A percentile compares a stretch with the other conserved stretches of the same genome.
These are phyloP conservation scores for Pelobates fuscus DNA, from an alignment of 2,113 vertebrate species.

Conservation along the genomic window DNA sequence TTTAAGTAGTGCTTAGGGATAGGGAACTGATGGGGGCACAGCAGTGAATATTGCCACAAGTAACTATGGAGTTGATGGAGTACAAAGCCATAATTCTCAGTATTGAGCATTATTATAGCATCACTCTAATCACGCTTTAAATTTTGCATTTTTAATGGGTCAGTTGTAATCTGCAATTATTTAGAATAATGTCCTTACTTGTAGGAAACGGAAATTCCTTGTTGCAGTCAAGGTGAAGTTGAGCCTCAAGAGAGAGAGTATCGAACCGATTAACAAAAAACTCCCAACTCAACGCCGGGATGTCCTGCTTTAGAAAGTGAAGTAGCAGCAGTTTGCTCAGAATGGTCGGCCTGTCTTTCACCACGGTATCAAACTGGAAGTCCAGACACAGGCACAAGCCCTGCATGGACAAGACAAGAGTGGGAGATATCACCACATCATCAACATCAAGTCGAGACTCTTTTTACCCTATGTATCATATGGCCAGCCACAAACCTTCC, in stretches of 20 bases:
- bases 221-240: slow-evolving; percentile 97
- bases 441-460: too few relatives aligned
- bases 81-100: too few relatives aligned
- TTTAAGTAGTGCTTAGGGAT: too few relatives aligned
- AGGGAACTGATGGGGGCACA: too few relatives aligned
- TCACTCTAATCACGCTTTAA: too few relatives aligned
- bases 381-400: slow-evolving; percentile 94
- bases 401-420: slow-evolving; percentile 61
- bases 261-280: slow-evolving; percentile 99
- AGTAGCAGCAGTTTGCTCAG: slow-evolving; percentile 94
- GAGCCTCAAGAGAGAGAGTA: slow-evolving; percentile 95
- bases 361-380: slow-evolving; percentile 98
- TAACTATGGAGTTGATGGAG: too few relatives aligned
- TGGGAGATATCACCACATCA: background rate
- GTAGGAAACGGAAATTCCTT: slow-evolving; percentile 98
- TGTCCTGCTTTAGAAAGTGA: slow-evolving; percentile 92
- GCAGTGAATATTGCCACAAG: too few relatives aligned
- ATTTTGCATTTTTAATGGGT: too few relatives aligned
- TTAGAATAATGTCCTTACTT: slow-evolving; percentile 83
- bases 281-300: slow-evolving; percentile 97
- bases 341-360: slow-evolving; percentile 93
- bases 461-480: too few relatives aligned
- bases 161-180: too few relatives aligned
- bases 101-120: too few relatives aligned
- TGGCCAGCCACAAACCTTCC: too few relatives aligned